Base-by-base conservation (phyloP, 2,888 invertebrate genomes). In the Oscheius sp. region DNA sequence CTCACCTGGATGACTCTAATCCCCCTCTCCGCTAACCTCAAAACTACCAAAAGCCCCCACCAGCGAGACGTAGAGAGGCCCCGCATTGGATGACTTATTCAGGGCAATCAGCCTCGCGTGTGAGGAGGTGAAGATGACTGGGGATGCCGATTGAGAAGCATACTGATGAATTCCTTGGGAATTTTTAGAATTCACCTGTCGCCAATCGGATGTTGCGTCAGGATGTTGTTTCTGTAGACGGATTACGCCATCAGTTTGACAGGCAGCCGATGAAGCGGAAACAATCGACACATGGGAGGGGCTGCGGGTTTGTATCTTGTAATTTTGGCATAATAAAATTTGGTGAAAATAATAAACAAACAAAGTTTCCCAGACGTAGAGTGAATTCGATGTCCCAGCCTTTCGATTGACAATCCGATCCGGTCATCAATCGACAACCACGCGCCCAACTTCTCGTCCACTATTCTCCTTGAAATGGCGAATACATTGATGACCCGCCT, bases 41-140 rank as follows among this genome's bases (percentile, higher is more conserved):
- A 6, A 9, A 3, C 35, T 35, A 35, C 46, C 63, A 23, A 12
- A 41, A 45, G 43, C 18, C 9, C 18, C 23, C 35, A 35, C 35
- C 3, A 9, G 5, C 35, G 9, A 35, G 41, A 18, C 35, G 18
- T 12, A 43, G 45, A 63, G 63, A 45, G 45, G 63, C 63, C 63
- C n/a, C n/a, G n/a, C n/a, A 18, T 25, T 43, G 21, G 66, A 69
- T 69, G 69, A 69, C 69, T 69, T 69, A 69, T 69, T 69, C 69
- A 69, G 56, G 21, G 55, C 69, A 69, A 69, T 69, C 69, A 69
- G 55, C 69, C 55, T 69, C 56, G 69, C 69, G 69, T 69, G 69
- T 35, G 35, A 35, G 35, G 69, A 66, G 66, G 66, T 66, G 66
- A 66, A 64, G 64, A 64, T 64, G 64, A 45, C 23, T n/a, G n/a